A percentile compares a stretch with the other conserved stretches of the same genome.
These are phyloP conservation scores for Corydoras maculifer DNA, from an alignment of 2,113 vertebrate genomes.

Conservation along the genomic window DNA sequence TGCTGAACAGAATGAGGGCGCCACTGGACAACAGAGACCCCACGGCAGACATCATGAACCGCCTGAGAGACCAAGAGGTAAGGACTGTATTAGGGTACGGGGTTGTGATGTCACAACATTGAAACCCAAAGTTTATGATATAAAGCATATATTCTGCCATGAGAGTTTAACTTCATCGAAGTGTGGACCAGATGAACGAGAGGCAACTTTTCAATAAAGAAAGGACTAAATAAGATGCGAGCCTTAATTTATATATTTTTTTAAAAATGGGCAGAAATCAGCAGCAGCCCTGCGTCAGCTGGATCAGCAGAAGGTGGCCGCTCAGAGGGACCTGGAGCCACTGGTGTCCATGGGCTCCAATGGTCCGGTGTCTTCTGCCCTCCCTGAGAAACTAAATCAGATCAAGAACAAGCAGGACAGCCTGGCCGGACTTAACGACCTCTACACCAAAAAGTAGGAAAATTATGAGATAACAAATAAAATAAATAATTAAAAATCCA, in stretches of 20 bases:
- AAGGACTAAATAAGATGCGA: too few relatives aligned
- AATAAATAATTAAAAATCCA: background rate
- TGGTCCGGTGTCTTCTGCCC: conserved; percentile 59
- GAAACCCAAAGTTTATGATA: too few relatives aligned
- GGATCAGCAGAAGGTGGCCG: conserved; percentile 68
- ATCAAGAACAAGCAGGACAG: conserved; percentile 76
- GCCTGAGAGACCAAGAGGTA: conserved; percentile 79
- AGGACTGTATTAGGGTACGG: conserved; percentile 19
- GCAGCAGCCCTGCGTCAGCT: conserved; percentile 66
- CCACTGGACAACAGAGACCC: conserved; percentile 70
- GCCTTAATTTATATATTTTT: too few relatives aligned
- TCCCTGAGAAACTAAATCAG: conserved; percentile 70
- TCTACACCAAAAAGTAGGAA: conserved; percentile 80
- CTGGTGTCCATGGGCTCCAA: conserved; percentile 64
- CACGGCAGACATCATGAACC: conserved; percentile 65
- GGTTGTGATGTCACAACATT: background rate
- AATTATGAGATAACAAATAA: background rate
- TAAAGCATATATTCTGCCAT: too few relatives aligned
- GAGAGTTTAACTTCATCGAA: too few relatives aligned
- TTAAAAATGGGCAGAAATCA: conserved; percentile 58
- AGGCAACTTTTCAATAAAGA: too few relatives aligned
- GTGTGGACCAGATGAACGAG: too few relatives aligned
- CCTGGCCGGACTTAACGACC: conserved; percentile 67
- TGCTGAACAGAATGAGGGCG: conserved; percentile 65
- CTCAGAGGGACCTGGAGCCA: conserved; percentile 72